Base-by-base conservation (phyloP, 2,888 invertebrate species). In the Actias luna region DNA sequence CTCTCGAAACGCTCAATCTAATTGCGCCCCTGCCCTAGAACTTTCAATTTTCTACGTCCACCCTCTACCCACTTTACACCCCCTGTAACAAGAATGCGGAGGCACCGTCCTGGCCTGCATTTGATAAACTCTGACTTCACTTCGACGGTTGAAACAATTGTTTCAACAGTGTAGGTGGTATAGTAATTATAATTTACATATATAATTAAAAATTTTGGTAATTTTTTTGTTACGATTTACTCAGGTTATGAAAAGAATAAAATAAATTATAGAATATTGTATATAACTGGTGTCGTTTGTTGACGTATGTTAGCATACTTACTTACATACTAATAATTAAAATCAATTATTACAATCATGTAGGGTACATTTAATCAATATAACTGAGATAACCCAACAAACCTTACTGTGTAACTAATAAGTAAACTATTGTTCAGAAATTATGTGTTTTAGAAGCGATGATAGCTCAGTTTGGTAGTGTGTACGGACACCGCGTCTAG, bases 21-120 rank as follows among this genome's bases (percentile, higher is more conserved):
- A 81, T 83, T 80, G 77, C 72, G 69, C 69, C 68, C 68, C 73
- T 76, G 75, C 69, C 77, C 80, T 78, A 78, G 78, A 79, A 82
- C 80, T 78, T 80, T 78, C 76, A 75, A 73, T 76, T 76, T 78
- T 73, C 73, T 66, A 65, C 67, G 67, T 35, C 70, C 72, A 67
- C 67, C 64, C 63, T 33, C 62, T 58, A 62, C 52, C 69, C 62
- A 65, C 57, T 33, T 25, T 12, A 29, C 64, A 59, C 68, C 65
- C 64, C 69, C 69, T 70, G 69, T 73, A 73, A 79, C 73, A 68
- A 70, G 71, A 75, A 72, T 66, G 64, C 64, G 66, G 61, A 65
- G 67, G 63, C 64, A 64, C 65, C 67, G 61, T 66, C 64, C 70
- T 62, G 63, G 67, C 61, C 65, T 68, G 69, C 67, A 61, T 74